Percentiles rank a stretch among this genome's conserved stretches.
Conservation (phyloP, 2,888 invertebrate genomes). For the Netelia virgata region DNA sequence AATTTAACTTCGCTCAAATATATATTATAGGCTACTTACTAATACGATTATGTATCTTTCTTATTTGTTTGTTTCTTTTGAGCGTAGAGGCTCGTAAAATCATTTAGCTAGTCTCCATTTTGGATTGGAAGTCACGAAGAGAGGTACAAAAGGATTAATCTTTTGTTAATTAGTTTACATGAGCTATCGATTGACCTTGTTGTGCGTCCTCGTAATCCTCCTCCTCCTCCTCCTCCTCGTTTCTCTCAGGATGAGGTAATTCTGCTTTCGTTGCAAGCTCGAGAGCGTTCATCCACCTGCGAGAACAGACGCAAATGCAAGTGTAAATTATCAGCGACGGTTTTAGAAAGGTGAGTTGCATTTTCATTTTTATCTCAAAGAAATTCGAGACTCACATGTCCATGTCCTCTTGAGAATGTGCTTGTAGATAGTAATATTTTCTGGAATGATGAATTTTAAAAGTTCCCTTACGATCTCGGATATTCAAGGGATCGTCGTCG, state of each 20-base stretch:
- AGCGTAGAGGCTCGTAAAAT: conserved; percentile 9
- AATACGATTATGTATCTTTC: conserved; percentile 75
- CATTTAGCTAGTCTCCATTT: conserved; percentile 20
- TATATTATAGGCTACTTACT: conserved; percentile 76
- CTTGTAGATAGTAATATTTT: conserved; percentile 86
- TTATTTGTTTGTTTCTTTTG: conserved; percentile 10
- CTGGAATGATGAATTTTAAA: conserved; percentile 85
- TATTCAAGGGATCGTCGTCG: conserved; percentile 81
- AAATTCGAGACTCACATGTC: conserved; percentile 82
- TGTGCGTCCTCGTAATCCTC: conserved; percentile 74
- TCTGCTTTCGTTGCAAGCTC: conserved; percentile 85
- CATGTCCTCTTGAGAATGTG: conserved; percentile 84
- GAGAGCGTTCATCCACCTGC: conserved; percentile 85
- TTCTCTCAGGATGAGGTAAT: conserved; percentile 80
- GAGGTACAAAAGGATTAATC: conserved; percentile 69
- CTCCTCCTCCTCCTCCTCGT: conserved; percentile 70
- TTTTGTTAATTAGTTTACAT: conserved; percentile 68
- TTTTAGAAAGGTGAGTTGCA: not conserved
- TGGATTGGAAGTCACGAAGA: conserved; percentile 76
- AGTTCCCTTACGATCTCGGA: conserved; percentile 83
- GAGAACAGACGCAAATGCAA: conserved; percentile 51
- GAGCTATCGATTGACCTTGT: conserved; percentile 75
- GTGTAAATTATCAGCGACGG: not conserved
- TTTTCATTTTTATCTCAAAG: not conserved
- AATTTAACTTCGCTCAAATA: conserved; percentile 80